These are phyloP conservation scores for Syrrhaptes paradoxus DNA, from an alignment of 2,113 vertebrate genomes.

Conservation along the genomic window DNA sequence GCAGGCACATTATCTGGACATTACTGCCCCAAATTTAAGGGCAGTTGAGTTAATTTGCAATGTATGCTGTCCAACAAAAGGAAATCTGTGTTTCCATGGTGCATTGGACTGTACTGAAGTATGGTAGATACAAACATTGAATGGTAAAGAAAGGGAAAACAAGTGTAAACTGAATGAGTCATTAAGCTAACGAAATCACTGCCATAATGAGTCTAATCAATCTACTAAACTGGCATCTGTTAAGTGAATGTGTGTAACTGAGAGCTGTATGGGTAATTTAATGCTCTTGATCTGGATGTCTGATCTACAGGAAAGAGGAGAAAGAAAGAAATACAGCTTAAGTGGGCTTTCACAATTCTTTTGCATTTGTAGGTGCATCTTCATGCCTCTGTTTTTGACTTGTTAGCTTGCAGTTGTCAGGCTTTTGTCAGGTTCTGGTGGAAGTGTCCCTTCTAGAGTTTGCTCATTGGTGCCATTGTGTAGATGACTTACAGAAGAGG, in stretches of 20 bases:
- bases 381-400: neutral
- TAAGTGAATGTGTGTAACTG: neutral
- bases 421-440: neutral
- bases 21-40: neutral
- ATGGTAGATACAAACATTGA: neutral
- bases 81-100: neutral
- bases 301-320: neutral
- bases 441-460: neutral
- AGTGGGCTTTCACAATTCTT: neutral
- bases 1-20: neutral
- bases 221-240: neutral
- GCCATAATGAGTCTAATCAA: slow-evolving; percentile 27
- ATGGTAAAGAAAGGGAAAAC: slow-evolving; percentile 7
- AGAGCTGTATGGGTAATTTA: neutral
- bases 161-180: neutral
- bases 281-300: neutral
- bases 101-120: neutral
- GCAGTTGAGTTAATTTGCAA: neutral
- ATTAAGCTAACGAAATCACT: slow-evolving; percentile 51
- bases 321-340: neutral
- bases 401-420: neutral
- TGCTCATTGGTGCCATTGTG: neutral
- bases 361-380: neutral
- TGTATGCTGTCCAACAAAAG: neutral
- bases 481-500: neutral